Conservation (phyloP, 2,113 vertebrate species). For the human region GRCh38 chr20:20575501-20576000, state of each 20-base stretch:
- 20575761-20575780: not conserved
- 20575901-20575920: not conserved
- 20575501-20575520: not conserved
- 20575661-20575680: not conserved
- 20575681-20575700: not conserved
- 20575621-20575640: not conserved
- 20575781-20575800: not conserved
- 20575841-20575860: not conserved
- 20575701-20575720: not conserved
- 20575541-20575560: not conserved
- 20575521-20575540: not conserved
- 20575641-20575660: not conserved
- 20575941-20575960: not conserved
- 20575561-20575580: not conserved
- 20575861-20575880: not conserved
- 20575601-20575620: not conserved
- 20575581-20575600: not conserved
- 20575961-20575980: not conserved
- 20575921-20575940: not conserved
- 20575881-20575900: not conserved
- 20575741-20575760: not conserved
- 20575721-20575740: not conserved
- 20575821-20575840: not conserved
- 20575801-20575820: not conserved
- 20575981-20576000: not conserved